These are phyloP conservation scores for Tinamus guttatus DNA, from an alignment of 2,113 vertebrate species.

Conservation along the genomic window DNA sequence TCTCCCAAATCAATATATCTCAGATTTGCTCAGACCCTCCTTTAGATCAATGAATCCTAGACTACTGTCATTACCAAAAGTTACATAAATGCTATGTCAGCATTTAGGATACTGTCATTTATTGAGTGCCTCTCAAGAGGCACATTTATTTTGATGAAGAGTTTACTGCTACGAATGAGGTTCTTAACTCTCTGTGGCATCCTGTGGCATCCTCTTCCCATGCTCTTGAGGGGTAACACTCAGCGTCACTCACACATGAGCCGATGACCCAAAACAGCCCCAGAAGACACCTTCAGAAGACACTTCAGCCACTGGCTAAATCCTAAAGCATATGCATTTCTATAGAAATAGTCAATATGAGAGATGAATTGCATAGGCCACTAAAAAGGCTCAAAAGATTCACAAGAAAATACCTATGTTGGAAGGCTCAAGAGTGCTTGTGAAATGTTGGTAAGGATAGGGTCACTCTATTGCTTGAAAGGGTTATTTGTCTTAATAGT, in stretches of 20 bases:
- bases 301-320: not conserved
- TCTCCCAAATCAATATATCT: not conserved
- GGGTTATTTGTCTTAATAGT: not conserved
- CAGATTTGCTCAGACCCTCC: not conserved
- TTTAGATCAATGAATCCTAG: not conserved
- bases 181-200: not conserved
- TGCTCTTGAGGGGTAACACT: not conserved
- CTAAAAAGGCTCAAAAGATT: not conserved
- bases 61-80: not conserved
- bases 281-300: not conserved
- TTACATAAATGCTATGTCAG: not conserved
- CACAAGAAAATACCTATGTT: not conserved
- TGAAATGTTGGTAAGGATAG: not conserved
- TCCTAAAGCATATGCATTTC: not conserved
- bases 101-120: not conserved
- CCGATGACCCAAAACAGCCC: not conserved
- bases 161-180: not conserved
- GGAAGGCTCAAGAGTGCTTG: not conserved
- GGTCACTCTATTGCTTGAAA: not conserved
- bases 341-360: not conserved
- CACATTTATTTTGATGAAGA: not conserved
- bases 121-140: not conserved
- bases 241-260: not conserved
- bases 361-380: not conserved
- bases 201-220: not conserved